Base-by-base conservation (phyloP, 92 coral and sea anemone genomes). In the Palythoa heliodiscus region DNA sequence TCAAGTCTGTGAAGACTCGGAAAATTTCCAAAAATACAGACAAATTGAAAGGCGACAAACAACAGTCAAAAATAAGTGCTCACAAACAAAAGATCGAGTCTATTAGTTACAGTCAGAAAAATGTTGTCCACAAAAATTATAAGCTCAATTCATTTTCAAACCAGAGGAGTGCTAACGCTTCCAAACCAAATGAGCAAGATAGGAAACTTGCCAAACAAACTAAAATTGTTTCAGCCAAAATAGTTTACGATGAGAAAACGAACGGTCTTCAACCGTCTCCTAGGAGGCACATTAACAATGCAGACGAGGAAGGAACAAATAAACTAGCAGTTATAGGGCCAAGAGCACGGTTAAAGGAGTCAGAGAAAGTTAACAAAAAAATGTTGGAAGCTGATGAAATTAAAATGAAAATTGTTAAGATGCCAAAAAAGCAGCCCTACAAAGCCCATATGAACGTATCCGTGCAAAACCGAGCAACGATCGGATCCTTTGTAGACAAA, bases 371-470 rank as follows among this genome's bases (percentile, higher is more conserved):
- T 48, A 8, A 16, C 15, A 63, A 80, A 13, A 4, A 64, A 20
- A 35, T 52, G 5, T 12, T 47, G 4, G 48, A 70, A 47, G 43
- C 38, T 43, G 13, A 15, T 17, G 23, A 37, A 80, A 48, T 50
- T 2, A 66, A 48, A 80, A 13, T 47, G 74, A 66, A 66, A n/a
- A 14, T 29, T 68, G 2, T 53, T 7, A 67, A 48, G 25, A 67
- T 58, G 47, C 39, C 24, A 47, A 80, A 52, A 64, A 52, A 66
- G 7, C 61, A 80, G n/a, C 58, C 72, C 66, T 25, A 66, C 22
- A 24, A 63, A 9, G 55, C 48, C 47, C 57, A 13, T 38, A 52
- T 40, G 17, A 38, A 11, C 13, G 40, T 54, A 19, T 76, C 48
- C 37, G 15, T 40, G 25, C 83, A 58, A 58, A 22, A 13, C 13